These are phyloP conservation scores for Lagria hirta DNA, from an alignment of 2,888 invertebrate species.

Conservation along the genomic window DNA sequence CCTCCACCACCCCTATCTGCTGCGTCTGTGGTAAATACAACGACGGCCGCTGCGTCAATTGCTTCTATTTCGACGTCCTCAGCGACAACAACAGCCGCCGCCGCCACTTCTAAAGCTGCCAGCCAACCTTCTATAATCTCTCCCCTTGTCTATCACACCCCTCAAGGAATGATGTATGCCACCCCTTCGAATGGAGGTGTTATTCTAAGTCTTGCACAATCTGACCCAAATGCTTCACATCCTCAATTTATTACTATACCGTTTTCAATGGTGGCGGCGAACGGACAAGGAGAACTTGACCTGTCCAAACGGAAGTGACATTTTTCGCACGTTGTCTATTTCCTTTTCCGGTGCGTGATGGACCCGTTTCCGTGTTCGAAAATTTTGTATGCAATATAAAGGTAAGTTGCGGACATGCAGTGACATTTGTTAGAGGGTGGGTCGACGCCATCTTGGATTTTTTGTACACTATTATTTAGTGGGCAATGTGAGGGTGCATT, in stretches of 20 bases:
- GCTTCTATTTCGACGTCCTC: constrained; percentile 17
- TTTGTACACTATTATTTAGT: too few relatives aligned
- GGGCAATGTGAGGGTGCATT: too few relatives aligned
- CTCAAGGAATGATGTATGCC: constrained; percentile 56
- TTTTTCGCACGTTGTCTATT: constrained; percentile 32
- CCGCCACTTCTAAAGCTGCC: constrained; percentile 23
- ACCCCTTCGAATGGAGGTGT: constrained; percentile 55
- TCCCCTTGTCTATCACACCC: constrained; percentile 53
- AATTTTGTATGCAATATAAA: too few relatives aligned
- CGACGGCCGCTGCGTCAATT: constrained; percentile 23
- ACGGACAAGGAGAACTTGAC: constrained; percentile 51
- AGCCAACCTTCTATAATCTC: constrained; percentile 39
- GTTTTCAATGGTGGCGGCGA: constrained; percentile 62
- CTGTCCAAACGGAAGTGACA: constrained; percentile 45
- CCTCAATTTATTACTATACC: constrained; percentile 73
- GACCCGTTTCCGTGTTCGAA: constrained; percentile 25
- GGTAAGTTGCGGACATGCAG: constrained; percentile 15
- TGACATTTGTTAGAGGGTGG: too few relatives aligned
- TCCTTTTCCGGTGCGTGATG: constrained; percentile 36
- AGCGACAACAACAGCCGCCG: constrained; percentile 32
- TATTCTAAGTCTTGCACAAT: constrained; percentile 52
- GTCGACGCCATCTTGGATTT: too few relatives aligned
- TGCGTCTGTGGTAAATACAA: constrained; percentile 27
- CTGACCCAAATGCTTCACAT: constrained; percentile 49
- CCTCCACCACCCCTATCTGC: constrained; percentile 39